phyloP scores from a whole-genome alignment of 1,140 invertebrate genomes.

The Palaemon carinicauda region DNA sequence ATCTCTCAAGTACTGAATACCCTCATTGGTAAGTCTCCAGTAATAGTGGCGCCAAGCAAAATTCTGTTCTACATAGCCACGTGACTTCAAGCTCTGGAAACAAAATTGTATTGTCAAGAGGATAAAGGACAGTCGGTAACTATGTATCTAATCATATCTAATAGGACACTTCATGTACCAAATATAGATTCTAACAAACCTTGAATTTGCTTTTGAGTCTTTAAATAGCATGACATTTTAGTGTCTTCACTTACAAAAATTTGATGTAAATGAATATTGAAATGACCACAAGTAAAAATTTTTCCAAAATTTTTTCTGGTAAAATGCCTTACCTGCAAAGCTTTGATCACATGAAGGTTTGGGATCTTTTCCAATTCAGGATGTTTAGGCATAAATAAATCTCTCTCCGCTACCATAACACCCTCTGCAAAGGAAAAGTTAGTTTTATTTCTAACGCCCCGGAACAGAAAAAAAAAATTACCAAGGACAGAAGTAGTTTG shows the following conservation, averaged over 20 bases:
- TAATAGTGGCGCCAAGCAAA: conserved; percentile 99
- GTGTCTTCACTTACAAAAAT: too few relatives aligned
- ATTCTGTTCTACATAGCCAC: conserved; percentile 96
- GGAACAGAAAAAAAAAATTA: too few relatives aligned
- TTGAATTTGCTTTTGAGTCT: too few relatives aligned
- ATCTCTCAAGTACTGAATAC: conserved; percentile 94
- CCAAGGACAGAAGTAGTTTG: background rate
- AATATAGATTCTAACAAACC: too few relatives aligned
- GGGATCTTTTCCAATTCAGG: conserved; percentile 92
- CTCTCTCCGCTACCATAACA: conserved; percentile 96
- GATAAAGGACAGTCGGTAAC: too few relatives aligned
- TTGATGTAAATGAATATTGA: too few relatives aligned
- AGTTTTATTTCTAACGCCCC: background rate
- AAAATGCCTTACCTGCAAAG: conserved; percentile 77
- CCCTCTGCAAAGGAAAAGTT: conserved; percentile 73
- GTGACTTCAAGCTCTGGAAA: conserved; percentile 88
- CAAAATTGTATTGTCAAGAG: too few relatives aligned
- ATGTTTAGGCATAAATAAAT: conserved; percentile 95
- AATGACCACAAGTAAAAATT: background rate
- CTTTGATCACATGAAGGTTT: conserved; percentile 98
- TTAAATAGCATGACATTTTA: too few relatives aligned
- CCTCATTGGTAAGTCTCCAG: conserved; percentile 99
- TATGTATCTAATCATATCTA: too few relatives aligned
- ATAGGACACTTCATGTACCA: too few relatives aligned
- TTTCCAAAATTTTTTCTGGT: too few relatives aligned